Evolutionary conservation across 2,888 invertebrate species (phyloP).

Genomic region (Ecdyonurus torrentis): DNA sequence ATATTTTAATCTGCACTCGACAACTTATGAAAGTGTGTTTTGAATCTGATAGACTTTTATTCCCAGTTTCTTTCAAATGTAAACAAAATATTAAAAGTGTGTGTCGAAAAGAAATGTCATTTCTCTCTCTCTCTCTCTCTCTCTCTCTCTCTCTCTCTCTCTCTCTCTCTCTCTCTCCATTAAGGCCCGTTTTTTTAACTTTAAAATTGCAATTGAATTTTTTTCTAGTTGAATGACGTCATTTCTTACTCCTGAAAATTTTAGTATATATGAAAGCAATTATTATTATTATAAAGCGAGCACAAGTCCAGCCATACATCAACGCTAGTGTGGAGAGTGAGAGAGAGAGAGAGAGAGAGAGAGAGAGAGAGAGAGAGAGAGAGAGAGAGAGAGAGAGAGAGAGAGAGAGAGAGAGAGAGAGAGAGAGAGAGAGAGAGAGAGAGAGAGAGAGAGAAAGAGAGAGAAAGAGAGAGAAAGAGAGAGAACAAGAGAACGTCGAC

Average conservation of each 20-base stretch:
- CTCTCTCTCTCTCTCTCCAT: too few relatives aligned
- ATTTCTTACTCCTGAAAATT: constrained; percentile 21
- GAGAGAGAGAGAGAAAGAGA: neutral
- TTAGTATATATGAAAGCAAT: neutral
- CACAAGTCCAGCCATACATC: neutral
- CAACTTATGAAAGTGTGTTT: too few relatives aligned
- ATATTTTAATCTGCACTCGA: too few relatives aligned
- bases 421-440: neutral
- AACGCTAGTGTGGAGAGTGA: neutral
- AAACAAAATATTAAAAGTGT: too few relatives aligned
- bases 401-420: neutral
- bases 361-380: neutral
- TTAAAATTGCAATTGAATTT: too few relatives aligned
- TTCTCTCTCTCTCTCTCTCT: too few relatives aligned
- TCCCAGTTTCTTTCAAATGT: too few relatives aligned
- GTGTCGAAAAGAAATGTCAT: too few relatives aligned
- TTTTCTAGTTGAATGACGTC: constrained; percentile 30
- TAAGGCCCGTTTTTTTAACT: too few relatives aligned
- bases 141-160: too few relatives aligned
- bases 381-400: neutral
- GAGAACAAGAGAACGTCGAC: neutral
- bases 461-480: neutral
- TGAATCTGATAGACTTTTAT: too few relatives aligned
- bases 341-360: neutral
- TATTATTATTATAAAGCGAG: neutral